phyloP scores from a whole-genome alignment of 2,113 vertebrate species.

The Macaca fascicularis region T2T-MFA8v1.1 NC_088376.1:116465001-116465500 shows the following conservation, averaged over 20 bases:
- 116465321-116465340: neutral
- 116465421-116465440: neutral
- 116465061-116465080: too few species aligned
- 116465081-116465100: too few species aligned
- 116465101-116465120: too few species aligned
- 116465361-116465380: neutral
- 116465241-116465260: conserved; percentile 24
- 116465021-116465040: too few species aligned
- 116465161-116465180: too few species aligned
- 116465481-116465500: conserved; percentile 29
- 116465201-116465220: neutral
- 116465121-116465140: too few species aligned
- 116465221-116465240: neutral
- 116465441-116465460: neutral
- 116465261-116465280: neutral
- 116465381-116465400: neutral
- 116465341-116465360: neutral
- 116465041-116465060: too few species aligned
- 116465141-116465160: too few species aligned
- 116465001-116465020: too few species aligned
- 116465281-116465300: conserved; percentile 10
- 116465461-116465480: neutral
- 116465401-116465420: neutral
- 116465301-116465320: neutral
- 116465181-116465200: neutral